Evolutionary conservation across 2,113 vertebrate species (phyloP), one percentile per base, ranked within the genome.

Genomic region (Aspidoscelis tigris): DNA sequence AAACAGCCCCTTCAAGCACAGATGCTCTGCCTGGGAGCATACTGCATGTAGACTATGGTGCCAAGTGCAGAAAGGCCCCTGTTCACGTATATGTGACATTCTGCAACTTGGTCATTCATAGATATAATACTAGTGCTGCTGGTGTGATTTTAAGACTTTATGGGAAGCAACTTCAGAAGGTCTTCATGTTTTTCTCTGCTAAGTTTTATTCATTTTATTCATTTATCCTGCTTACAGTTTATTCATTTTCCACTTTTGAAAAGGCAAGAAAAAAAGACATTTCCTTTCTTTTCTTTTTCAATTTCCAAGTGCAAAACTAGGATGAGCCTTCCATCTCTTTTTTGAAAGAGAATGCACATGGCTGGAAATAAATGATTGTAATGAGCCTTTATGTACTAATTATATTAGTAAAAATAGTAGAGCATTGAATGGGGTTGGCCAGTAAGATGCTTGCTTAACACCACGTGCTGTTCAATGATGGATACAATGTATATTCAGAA

Each of bases 341-440:
- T 39, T 24, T 55, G 4, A 43, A 69, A 76, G 14, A 20, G 2
- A 73, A 76, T 53, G 65, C 50, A 22, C 20, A 76, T 68, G 84
- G n/a, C 21, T 78, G 18, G 39, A 50, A 58, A 76, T 58, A 69
- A 77, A 87, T 86, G 86, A 90, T 76, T 39, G 80, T 79, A 76
- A 58, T 43, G 84, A 86, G 84, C 90, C 79, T 84, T 93, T 89
- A 55, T 93, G 81, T 77, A 87, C 86, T 33, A 20, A 66, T 10
- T 20, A 47, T 5, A 39, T 83, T 68, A 7, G 12, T 50, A 53
- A 39, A 33, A 64, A 41, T 78, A 77, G 61, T 41, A 41, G 53
- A 18, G 39, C 12, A 26, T 66, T 39, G 61, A 83, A 68, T 50
- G 7, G 22, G 39, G 5, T 33, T n/a, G 20, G 66, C 50, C 18